phyloP scores from a whole-genome alignment of 2,888 invertebrate species.

The Ceramica pisi region DNA sequence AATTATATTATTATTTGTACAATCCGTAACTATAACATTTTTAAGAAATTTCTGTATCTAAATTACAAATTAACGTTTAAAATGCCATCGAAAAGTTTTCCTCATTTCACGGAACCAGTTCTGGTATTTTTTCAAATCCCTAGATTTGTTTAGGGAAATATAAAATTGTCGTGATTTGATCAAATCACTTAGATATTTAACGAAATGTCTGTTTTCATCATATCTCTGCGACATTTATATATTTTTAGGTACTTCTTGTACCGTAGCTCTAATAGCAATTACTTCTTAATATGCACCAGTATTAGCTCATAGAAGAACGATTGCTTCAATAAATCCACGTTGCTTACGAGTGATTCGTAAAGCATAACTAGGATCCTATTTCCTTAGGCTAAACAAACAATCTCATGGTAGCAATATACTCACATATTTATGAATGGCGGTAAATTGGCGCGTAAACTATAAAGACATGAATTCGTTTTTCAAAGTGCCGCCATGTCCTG shows the following conservation, averaged over 20 bases:
- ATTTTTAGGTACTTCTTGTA: neutral
- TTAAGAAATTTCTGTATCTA: no score
- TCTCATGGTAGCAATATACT: slow-evolving; percentile 44
- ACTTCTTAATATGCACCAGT: slow-evolving; percentile 5
- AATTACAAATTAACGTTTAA: no score
- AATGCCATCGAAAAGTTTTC: no score
- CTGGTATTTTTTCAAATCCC: no score
- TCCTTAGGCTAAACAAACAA: slow-evolving; percentile 33
- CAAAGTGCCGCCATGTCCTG: slow-evolving; percentile 49
- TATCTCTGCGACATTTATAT: no score
- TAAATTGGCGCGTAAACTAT: slow-evolving; percentile 47
- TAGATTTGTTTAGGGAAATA: no score
- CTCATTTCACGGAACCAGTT: no score
- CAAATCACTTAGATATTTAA: no score
- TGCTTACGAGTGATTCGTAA: slow-evolving; percentile 17
- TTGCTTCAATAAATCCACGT: slow-evolving; percentile 40
- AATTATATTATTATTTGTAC: no score
- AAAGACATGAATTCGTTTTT: slow-evolving; percentile 47
- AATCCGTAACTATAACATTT: no score
- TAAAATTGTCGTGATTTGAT: no score
- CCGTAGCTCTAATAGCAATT: slow-evolving; percentile 3
- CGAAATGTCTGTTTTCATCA: no score
- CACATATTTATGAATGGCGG: slow-evolving; percentile 49
- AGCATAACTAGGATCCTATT: slow-evolving; percentile 33
- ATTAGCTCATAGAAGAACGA: slow-evolving; percentile 11